Base-by-base conservation (phyloP, 2,113 vertebrate species). In the Python bivittatus region DNA sequence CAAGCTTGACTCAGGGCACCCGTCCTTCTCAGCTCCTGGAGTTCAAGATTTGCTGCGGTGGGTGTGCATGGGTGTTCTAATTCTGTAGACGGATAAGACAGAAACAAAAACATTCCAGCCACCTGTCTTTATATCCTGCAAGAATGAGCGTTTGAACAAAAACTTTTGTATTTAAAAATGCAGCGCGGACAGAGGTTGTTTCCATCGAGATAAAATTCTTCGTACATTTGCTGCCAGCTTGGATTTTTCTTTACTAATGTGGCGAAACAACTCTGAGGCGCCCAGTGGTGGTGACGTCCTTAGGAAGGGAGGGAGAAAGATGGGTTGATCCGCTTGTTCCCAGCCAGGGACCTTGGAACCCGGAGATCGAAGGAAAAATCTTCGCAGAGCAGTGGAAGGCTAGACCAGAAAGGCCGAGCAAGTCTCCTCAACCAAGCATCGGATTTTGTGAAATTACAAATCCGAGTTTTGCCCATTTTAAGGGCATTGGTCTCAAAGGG, bases 211-310 rank as follows among this genome's bases (percentile, higher is more conserved):
- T 79, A 83, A 79, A 13, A 23, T 11, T 93, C 92, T 29, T 89
- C 89, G n/a, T 93, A 94, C 90, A 64, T 96, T 87, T 96, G 52
- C 84, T 3, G 91, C 88, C 95, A 95, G 95, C 95, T 96, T 96
- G 52, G 94, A 92, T 96, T 95, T 52, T 95, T 91, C 83, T 91
- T 48, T 90, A 54, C 92, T 94, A 96, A 92, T 92, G 48, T 90
- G 94, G 92, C 53, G 72, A 91, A 94, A 96, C 60, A 95, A 94
- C 93, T 92, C 12, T 25, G 94, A 94, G 93, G 92, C 94, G 94
- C 61, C 48, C 90, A 52, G 83, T 0, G 60, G 84, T 25, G 54
- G 25, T 0, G 13, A 48, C 4, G 13, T 54, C 22, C 12, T 92
- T 56, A 95, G 92, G 93, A 94, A 94, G 92, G 89, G 89, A 57